Percentiles rank a stretch among this genome's conserved stretches.
These are phyloP conservation scores for Cephus runcator DNA, from an alignment of 2,888 invertebrate genomes.

Conservation along the genomic window DNA sequence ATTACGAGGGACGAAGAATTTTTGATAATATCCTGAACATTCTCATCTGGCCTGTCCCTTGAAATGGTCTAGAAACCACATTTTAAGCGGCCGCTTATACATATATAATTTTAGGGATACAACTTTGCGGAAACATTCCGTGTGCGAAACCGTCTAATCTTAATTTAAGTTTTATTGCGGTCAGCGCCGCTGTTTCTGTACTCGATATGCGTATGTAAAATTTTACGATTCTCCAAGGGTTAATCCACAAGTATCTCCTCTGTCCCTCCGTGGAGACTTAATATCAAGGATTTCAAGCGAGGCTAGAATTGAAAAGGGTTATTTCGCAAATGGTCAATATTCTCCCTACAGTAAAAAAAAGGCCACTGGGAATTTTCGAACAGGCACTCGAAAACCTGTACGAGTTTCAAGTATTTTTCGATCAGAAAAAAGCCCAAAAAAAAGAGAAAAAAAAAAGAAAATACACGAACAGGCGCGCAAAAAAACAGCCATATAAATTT, in stretches of 20 bases:
- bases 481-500: not conserved
- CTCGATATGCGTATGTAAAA: not conserved
- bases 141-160: not conserved
- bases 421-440: not conserved
- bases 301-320: not conserved
- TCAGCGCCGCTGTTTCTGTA: not conserved
- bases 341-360: not conserved
- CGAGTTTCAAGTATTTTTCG: not conserved
- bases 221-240: slow-evolving; percentile 1
- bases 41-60: not conserved
- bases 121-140: not conserved
- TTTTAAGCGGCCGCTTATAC: not conserved
- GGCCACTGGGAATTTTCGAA: not conserved
- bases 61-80: not conserved
- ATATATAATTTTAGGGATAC: not conserved
- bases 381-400: not conserved
- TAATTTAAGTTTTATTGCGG: slow-evolving; percentile 7
- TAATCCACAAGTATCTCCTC: not conserved
- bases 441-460: not conserved
- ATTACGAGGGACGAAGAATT: not conserved
- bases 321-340: not conserved
- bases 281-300: not conserved
- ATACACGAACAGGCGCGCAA: not conserved
- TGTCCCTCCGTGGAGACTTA: not conserved
- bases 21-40: not conserved